Conservation (phyloP, 2,113 vertebrate species). For the Thomomys bottae region DNA sequence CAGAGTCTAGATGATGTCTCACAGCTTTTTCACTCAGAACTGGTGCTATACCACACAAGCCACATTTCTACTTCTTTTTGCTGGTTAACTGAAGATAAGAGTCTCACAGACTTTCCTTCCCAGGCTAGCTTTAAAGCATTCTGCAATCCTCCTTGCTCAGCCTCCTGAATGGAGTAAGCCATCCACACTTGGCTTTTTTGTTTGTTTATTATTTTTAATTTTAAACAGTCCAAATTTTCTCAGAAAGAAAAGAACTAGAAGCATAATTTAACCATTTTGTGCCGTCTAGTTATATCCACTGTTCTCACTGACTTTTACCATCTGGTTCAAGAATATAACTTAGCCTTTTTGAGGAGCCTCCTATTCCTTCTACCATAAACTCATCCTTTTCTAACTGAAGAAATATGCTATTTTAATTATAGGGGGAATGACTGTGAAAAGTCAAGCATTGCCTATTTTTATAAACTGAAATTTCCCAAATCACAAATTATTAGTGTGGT, state of each 20-base stretch:
- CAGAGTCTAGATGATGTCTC: too few species aligned
- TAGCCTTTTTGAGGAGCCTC: constrained; percentile 31
- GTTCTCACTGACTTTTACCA: constrained; percentile 44
- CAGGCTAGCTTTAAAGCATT: too few species aligned
- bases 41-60: too few species aligned
- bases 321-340: constrained; percentile 44
- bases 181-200: too few species aligned
- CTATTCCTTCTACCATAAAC: constrained; percentile 44
- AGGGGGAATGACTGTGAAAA: constrained; percentile 66
- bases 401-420: constrained; percentile 73
- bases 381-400: constrained; percentile 63
- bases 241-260: constrained; percentile 48
- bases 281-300: constrained; percentile 16
- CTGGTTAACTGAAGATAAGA: too few species aligned
- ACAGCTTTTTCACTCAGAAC: too few species aligned
- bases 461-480: constrained; percentile 61
- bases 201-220: too few species aligned
- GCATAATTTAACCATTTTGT: constrained; percentile 28
- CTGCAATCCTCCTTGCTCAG: too few species aligned
- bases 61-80: too few species aligned
- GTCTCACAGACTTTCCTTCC: too few species aligned
- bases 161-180: too few species aligned
- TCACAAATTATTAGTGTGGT: constrained; percentile 50
- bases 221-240: constrained; percentile 8
- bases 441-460: constrained; percentile 66